These are phyloP conservation scores for Brachyopa scutellaris DNA, from an alignment of 2,888 invertebrate species.

Conservation along the genomic window DNA sequence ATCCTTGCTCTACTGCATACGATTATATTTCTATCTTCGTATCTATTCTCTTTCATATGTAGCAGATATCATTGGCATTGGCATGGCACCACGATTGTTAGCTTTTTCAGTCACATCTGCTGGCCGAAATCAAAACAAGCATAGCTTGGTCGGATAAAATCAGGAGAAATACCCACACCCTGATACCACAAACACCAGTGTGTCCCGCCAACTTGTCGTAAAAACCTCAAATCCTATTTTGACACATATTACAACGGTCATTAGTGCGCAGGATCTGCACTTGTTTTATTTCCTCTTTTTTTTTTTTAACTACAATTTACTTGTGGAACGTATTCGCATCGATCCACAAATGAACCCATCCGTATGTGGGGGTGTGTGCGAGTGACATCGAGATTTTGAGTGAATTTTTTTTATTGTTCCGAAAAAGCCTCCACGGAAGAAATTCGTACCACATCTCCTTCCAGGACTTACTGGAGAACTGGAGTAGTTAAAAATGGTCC, in stretches of 20 bases:
- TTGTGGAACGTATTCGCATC: slow-evolving; percentile 51
- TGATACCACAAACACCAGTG: too few species aligned
- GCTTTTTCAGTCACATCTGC: too few species aligned
- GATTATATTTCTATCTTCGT: too few species aligned
- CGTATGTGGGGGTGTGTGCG: slow-evolving; percentile 6
- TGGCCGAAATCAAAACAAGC: too few species aligned
- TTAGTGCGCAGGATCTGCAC: slow-evolving; percentile 9
- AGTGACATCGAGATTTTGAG: slow-evolving; percentile 20
- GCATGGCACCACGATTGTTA: too few species aligned
- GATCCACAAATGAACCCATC: slow-evolving; percentile 54
- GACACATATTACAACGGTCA: slow-evolving; percentile 38
- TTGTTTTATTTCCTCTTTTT: background rate
- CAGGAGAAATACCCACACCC: too few species aligned
- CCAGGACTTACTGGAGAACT: slow-evolving; percentile 47
- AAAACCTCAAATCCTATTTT: slow-evolving; percentile 25
- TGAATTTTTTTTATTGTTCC: slow-evolving; percentile 29
- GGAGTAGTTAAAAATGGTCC: slow-evolving; percentile 81
- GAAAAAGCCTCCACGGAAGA: background rate
- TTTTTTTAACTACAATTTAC: background rate
- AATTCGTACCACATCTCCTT: slow-evolving; percentile 3
- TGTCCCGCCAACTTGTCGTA: slow-evolving; percentile 30
- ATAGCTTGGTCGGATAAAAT: too few species aligned
- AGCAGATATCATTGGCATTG: too few species aligned
- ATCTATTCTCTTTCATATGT: too few species aligned
- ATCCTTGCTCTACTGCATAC: too few species aligned